Percentiles rank a stretch among this genome's conserved stretches.
Evolutionary conservation across 2,888 invertebrate genomes (phyloP).

Genomic region (Lasioglossum figueresi): DNA sequence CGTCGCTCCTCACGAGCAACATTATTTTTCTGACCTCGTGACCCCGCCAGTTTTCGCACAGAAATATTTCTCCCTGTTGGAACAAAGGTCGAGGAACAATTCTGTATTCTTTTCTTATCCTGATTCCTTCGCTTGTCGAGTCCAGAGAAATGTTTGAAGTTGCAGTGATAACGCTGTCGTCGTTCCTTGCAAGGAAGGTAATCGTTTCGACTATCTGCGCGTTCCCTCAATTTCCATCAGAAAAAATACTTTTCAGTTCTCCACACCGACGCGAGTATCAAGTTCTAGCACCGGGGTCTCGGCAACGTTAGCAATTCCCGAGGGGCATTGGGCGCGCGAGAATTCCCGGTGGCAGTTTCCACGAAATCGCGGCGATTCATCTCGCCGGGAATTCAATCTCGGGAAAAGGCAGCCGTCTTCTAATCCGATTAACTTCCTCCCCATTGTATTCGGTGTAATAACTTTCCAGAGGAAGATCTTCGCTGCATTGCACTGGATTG

Average conservation of each 20-base stretch:
- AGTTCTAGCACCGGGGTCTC: not conserved
- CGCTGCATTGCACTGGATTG: not conserved
- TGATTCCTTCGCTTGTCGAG: no score
- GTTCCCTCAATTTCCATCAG: not conserved
- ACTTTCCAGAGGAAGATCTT: constrained; percentile 35
- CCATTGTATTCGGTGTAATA: constrained; percentile 26
- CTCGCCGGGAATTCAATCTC: constrained; percentile 30
- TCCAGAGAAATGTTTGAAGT: no score
- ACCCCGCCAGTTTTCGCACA: fast-evolving
- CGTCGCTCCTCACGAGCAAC: not conserved
- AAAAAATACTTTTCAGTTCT: not conserved
- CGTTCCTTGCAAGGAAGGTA: no score
- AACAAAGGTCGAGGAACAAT: not conserved
- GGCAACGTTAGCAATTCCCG: not conserved
- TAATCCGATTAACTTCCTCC: constrained; percentile 32
- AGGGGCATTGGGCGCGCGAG: not conserved
- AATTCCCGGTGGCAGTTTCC: constrained; percentile 4
- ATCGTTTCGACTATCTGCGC: no score
- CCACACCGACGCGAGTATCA: not conserved
- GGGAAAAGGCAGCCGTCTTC: constrained; percentile 11
- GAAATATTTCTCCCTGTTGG: not conserved
- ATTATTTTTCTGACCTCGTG: not conserved
- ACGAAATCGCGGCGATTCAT: constrained; percentile 5
- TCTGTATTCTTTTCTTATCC: no score
- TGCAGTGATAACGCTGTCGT: no score